phyloP scores from a whole-genome alignment of 2,113 vertebrate species.

The Ochotona curzoniae region DNA sequence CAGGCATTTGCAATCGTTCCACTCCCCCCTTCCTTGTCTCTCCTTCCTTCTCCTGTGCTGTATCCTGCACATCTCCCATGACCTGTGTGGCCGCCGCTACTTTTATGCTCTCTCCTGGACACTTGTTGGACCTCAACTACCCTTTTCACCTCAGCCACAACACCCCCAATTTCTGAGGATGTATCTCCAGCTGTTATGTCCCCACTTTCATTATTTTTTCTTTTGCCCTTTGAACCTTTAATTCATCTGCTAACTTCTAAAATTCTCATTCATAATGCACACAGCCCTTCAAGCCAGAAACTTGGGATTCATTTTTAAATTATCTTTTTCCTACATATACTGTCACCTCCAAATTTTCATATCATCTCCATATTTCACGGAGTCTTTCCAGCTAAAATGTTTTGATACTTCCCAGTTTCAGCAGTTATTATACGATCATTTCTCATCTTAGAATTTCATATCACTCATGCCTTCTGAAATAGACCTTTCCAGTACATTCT shows the following conservation, averaged over 20 bases:
- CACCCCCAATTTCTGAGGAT: not conserved
- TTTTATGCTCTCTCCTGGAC: not conserved
- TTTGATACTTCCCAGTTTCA: not conserved
- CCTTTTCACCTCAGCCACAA: not conserved
- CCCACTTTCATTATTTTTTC: no score
- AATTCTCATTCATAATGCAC: not conserved
- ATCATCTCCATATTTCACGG: not conserved
- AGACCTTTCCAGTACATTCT: not conserved
- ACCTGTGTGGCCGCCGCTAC: not conserved
- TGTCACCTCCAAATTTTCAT: not conserved
- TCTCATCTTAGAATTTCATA: not conserved
- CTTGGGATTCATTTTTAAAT: not conserved
- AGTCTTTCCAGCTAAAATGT: conserved; percentile 43
- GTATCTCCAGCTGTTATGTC: not conserved
- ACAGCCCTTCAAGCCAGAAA: not conserved
- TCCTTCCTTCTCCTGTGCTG: not conserved
- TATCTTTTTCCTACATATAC: conserved; percentile 3
- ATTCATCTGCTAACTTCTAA: conserved; percentile 1
- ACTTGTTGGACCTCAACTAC: not conserved
- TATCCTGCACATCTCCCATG: not conserved
- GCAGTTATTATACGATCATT: conserved; percentile 3
- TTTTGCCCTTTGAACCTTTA: not conserved
- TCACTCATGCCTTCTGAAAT: not conserved
- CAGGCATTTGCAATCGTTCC: not conserved
- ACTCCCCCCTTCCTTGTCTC: not conserved